phyloP scores from a whole-genome alignment of 1,140 invertebrate genomes.

The Lordiphosa mommai region DNA sequence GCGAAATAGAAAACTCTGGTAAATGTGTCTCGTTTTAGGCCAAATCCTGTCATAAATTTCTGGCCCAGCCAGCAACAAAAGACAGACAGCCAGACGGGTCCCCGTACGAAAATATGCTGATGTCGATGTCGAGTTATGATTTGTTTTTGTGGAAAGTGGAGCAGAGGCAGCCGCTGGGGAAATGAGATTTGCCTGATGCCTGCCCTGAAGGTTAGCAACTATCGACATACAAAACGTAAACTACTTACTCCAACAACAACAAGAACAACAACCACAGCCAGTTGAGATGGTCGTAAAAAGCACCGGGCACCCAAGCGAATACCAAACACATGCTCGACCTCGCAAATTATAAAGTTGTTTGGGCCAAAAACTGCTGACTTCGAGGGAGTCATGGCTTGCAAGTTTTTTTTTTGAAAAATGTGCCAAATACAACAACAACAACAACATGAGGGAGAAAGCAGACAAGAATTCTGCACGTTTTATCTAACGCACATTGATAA shows the following conservation, averaged over 20 bases:
- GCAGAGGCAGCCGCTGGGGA: constrained; percentile 14
- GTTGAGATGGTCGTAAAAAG: constrained; percentile 67
- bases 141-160: constrained; percentile 56
- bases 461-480: constrained; percentile 54
- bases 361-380: constrained; percentile 58
- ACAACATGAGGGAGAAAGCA: neutral
- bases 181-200: constrained; percentile 47
- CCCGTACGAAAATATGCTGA: constrained; percentile 64
- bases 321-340: constrained; percentile 55
- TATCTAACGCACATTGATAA: constrained; percentile 74
- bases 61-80: constrained; percentile 28
- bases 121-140: constrained; percentile 75
- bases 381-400: constrained; percentile 34
- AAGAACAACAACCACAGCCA: constrained; percentile 54
- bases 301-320: constrained; percentile 34
- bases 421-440: constrained; percentile 18
- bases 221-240: constrained; percentile 12
- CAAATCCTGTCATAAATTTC: constrained; percentile 73
- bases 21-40: constrained; percentile 63
- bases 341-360: constrained; percentile 75
- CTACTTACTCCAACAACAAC: constrained; percentile 25
- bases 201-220: constrained; percentile 43
- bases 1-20: constrained; percentile 62
- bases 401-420: constrained; percentile 56
- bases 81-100: constrained; percentile 41